phyloP scores from a whole-genome alignment of 2,113 vertebrate species.

The Crotalus helleri region DNA sequence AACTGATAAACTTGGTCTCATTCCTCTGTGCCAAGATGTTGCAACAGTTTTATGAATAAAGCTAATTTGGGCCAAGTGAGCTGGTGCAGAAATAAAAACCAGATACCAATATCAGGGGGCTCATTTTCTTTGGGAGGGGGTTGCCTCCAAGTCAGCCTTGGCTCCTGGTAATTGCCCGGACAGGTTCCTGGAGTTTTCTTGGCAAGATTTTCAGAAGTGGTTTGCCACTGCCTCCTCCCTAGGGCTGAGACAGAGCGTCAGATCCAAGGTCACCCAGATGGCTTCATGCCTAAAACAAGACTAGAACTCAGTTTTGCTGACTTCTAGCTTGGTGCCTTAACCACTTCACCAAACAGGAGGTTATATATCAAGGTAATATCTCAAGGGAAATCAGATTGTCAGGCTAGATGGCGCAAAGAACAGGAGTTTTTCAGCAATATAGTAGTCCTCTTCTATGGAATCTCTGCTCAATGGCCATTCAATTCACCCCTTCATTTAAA shows the following conservation, averaged over 20 bases:
- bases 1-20: conserved; percentile 23
- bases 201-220: background rate
- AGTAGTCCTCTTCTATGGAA: background rate
- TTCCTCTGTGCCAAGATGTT: conserved; percentile 27
- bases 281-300: background rate
- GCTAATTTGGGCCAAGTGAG: background rate
- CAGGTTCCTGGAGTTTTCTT: background rate
- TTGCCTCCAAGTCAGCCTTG: background rate
- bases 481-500: background rate
- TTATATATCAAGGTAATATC: conserved; percentile 4
- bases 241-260: background rate
- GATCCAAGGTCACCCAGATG: background rate
- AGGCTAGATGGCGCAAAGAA: background rate
- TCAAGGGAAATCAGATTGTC: background rate
- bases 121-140: background rate
- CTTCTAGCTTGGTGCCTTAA: background rate
- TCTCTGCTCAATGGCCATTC: background rate
- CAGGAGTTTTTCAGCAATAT: background rate
- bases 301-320: background rate
- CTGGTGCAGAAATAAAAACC: background rate
- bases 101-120: background rate
- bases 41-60: background rate
- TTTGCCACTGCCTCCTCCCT: background rate
- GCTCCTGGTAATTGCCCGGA: background rate
- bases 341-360: conserved; percentile 9